Evolutionary conservation across 2,888 invertebrate species (phyloP).

Genomic region (Apodemia hepburni): DNA sequence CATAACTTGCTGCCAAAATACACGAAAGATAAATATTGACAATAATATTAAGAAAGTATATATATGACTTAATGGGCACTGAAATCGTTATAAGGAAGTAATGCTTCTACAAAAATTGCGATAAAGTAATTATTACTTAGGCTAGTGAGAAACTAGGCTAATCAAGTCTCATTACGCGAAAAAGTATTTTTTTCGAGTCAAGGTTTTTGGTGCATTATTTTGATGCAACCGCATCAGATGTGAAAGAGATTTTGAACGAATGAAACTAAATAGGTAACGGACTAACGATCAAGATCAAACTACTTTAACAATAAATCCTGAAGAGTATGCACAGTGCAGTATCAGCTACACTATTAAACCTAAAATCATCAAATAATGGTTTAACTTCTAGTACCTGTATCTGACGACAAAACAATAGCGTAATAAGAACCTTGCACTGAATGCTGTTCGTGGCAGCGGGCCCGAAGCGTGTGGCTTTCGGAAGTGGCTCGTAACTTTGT

Average conservation of each 20-base stretch:
- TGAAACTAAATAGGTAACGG: too few species aligned
- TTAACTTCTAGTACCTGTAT: too few species aligned
- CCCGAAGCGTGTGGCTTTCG: constrained; percentile 36
- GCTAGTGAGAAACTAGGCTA: not conserved
- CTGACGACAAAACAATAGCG: constrained; percentile 30
- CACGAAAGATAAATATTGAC: not conserved
- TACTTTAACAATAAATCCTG: too few species aligned
- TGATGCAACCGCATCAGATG: too few species aligned
- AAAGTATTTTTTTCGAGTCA: too few species aligned
- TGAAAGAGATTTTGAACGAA: too few species aligned
- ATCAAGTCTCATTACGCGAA: not conserved
- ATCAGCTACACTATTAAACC: too few species aligned
- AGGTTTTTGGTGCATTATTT: too few species aligned
- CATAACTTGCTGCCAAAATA: not conserved
- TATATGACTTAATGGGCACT: too few species aligned
- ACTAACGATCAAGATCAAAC: too few species aligned
- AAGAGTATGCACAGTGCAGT: too few species aligned
- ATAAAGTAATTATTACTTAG: not conserved
- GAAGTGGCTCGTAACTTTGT: constrained; percentile 43
- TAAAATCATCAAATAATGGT: too few species aligned
- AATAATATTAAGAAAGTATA: not conserved
- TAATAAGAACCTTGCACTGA: constrained; percentile 36
- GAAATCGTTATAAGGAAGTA: not conserved
- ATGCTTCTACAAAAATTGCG: not conserved
- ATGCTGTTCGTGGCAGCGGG: constrained; percentile 26